These are phyloP conservation scores for Bathybates hornii DNA, from an alignment of 2,113 vertebrate species.

Conservation along the genomic window DNA sequence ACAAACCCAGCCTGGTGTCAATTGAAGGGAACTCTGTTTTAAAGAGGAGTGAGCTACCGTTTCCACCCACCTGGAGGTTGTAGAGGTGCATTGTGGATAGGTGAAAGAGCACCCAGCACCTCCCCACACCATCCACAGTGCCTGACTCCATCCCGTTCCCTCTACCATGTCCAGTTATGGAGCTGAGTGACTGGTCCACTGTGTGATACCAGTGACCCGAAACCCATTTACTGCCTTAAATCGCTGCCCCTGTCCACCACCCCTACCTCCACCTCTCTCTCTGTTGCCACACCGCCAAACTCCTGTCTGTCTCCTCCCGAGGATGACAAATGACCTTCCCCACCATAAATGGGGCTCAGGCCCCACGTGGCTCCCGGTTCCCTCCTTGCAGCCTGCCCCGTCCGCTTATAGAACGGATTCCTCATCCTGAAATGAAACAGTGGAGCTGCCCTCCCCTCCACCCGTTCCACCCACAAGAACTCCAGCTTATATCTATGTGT, in stretches of 20 bases:
- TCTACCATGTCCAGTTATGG: conserved; percentile 25
- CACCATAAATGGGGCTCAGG: conserved; percentile 14
- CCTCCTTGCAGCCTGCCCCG: conserved; percentile 33
- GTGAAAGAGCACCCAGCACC: not conserved
- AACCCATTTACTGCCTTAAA: conserved; percentile 63
- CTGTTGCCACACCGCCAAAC: conserved; percentile 28
- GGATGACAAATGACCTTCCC: conserved; percentile 59
- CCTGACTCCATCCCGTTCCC: conserved; percentile 12
- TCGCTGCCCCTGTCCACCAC: conserved; percentile 27
- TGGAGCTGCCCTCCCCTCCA: not conserved
- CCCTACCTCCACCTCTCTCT: conserved; percentile 13
- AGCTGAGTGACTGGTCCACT: conserved; percentile 67
- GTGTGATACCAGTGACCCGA: conserved; percentile 65
- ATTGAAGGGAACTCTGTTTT: not conserved
- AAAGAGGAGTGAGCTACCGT: not conserved
- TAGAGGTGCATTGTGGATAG: not conserved
- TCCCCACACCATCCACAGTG: not conserved
- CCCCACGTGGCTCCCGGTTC: not conserved
- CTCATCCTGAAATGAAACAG: conserved; percentile 41
- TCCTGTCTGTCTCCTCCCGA: conserved; percentile 20
- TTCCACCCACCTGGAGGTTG: not conserved
- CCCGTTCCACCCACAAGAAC: not conserved
- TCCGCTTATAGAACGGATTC: conserved; percentile 50
- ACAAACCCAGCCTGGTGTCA: not conserved
- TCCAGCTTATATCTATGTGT: conserved; percentile 44